Evolutionary conservation across 2,888 invertebrate species (phyloP).

Genomic region (Tiphia femorata): DNA sequence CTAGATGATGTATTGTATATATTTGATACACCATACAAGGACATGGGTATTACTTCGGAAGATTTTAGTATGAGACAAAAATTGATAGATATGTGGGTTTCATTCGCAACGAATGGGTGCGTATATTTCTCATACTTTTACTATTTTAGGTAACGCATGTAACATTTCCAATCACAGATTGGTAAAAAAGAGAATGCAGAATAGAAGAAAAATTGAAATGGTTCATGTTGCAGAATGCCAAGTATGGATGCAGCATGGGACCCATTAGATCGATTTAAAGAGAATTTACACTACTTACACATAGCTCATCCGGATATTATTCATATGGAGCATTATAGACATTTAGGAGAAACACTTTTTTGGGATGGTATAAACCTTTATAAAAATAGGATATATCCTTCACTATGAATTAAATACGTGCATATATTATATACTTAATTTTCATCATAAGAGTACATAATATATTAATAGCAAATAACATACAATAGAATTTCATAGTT

Average conservation of each 20-base stretch:
- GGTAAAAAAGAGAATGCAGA: too few species aligned
- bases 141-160: background rate
- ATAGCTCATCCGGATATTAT: background rate
- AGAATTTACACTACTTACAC: background rate
- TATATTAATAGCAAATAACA: too few species aligned
- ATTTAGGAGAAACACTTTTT: constrained; percentile 6
- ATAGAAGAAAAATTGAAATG: too few species aligned
- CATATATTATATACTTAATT: too few species aligned
- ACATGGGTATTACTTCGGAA: constrained; percentile 39
- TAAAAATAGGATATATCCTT: constrained; percentile 7
- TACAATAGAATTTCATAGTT: too few species aligned
- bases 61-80: constrained; percentile 70
- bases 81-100: constrained; percentile 71
- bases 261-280: background rate
- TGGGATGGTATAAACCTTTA: constrained; percentile 6
- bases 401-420: too few species aligned
- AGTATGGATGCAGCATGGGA: background rate
- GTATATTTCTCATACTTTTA: background rate
- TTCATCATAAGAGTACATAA: too few species aligned
- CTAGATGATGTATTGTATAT: constrained; percentile 69
- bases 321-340: background rate
- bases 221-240: constrained; percentile 3
- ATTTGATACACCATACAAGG: constrained; percentile 51
- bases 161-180: background rate
- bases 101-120: constrained; percentile 73